Evolutionary conservation across 2,113 vertebrate genomes (phyloP).

Genomic region (Ctenomys sociabilis): DNA sequence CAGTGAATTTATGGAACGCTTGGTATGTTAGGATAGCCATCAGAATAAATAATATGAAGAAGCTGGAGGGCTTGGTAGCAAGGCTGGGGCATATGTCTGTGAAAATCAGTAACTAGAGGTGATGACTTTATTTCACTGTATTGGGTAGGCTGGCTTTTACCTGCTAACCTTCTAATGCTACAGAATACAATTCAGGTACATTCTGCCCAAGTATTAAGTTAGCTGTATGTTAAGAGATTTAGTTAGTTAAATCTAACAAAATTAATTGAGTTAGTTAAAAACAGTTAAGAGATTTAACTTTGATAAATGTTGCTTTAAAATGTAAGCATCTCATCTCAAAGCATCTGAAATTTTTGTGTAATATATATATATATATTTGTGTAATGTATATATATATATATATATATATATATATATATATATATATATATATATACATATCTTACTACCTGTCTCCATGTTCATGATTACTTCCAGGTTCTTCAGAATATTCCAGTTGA

Average conservation of each 20-base stretch:
- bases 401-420: too few relatives aligned
- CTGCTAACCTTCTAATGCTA: slow-evolving; percentile 14
- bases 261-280: slow-evolving; percentile 20
- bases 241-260: not conserved
- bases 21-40: slow-evolving; percentile 75
- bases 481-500: slow-evolving; percentile 71
- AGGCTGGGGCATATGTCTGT: not conserved
- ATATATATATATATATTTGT: too few relatives aligned
- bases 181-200: slow-evolving; percentile 2
- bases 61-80: slow-evolving; percentile 75
- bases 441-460: slow-evolving; percentile 75
- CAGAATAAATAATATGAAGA: slow-evolving; percentile 75
- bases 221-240: not conserved
- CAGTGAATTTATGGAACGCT: not conserved
- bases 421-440: too few relatives aligned
- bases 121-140: not conserved
- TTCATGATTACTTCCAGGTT: slow-evolving; percentile 84
- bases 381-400: too few relatives aligned
- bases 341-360: slow-evolving; percentile 82
- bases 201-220: not conserved
- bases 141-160: not conserved
- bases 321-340: slow-evolving; percentile 82
- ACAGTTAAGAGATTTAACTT: slow-evolving; percentile 62
- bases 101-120: not conserved
- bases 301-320: slow-evolving; percentile 69